Conservation (phyloP, 2,113 vertebrate genomes). For the Aix galericulata region DNA sequence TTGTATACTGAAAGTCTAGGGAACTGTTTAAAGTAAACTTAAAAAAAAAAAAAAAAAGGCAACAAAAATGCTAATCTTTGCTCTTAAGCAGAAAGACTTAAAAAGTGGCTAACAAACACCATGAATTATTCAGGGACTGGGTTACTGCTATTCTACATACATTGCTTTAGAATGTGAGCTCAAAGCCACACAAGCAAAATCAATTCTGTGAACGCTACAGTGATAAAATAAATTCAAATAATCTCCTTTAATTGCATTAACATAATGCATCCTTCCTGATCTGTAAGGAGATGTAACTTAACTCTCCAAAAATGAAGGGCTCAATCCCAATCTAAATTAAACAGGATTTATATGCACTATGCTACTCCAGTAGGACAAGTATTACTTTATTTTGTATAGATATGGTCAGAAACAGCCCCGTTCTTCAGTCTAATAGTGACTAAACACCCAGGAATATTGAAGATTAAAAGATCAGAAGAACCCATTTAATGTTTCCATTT, state of each 20-base stretch:
- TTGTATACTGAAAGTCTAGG: constrained; percentile 40
- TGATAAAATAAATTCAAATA: not conserved
- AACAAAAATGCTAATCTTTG: constrained; percentile 72
- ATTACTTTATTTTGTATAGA: not conserved
- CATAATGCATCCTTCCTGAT: not conserved
- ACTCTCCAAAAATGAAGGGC: not conserved
- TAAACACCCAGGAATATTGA: not conserved
- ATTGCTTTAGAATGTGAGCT: constrained; percentile 11
- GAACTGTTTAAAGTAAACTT: constrained; percentile 63
- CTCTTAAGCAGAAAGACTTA: constrained; percentile 72
- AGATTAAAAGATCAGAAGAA: not conserved
- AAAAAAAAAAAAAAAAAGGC: constrained; percentile 43
- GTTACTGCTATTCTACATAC: constrained; percentile 50
- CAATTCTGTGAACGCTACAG: constrained; percentile 12
- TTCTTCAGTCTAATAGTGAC: not conserved
- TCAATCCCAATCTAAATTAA: not conserved
- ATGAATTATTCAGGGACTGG: constrained; percentile 76
- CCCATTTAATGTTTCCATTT: not conserved
- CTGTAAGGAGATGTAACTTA: not conserved
- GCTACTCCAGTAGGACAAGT: not conserved
- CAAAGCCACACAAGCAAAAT: constrained; percentile 47
- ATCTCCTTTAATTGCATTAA: constrained; percentile 22
- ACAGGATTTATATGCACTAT: not conserved
- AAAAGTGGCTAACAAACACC: constrained; percentile 64
- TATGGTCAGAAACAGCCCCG: not conserved